Conservation (phyloP, 35 echinoderm and acorn worm genomes). For the Heliocidaris erythrogramma region DNA sequence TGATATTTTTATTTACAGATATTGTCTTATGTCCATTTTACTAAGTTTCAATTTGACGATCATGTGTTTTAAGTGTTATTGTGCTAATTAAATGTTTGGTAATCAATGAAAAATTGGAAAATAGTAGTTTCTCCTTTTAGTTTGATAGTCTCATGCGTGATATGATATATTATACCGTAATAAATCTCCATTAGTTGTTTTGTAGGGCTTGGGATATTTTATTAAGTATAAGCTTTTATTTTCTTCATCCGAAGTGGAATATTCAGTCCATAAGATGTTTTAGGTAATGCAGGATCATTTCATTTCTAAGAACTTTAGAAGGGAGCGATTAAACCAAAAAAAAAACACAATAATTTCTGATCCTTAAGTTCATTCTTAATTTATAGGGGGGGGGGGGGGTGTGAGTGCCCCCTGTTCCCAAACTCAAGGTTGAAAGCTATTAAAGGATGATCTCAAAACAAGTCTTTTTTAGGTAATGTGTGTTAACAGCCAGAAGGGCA, state of each 20-base stretch:
- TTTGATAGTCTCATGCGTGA: background rate
- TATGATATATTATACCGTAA: too few species aligned
- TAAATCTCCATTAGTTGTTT: background rate
- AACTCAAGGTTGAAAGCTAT: too few species aligned
- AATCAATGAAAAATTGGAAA: background rate
- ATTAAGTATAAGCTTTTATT: background rate
- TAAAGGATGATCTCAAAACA: too few species aligned
- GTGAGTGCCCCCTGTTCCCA: too few species aligned
- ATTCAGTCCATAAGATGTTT: background rate
- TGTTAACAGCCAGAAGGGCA: too few species aligned
- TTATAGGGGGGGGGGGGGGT: background rate
- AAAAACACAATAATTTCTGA: background rate
- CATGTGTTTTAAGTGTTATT: constrained; percentile 18
- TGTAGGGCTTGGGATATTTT: background rate
- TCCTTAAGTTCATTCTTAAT: background rate
- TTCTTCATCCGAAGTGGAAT: background rate
- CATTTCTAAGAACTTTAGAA: too few species aligned
- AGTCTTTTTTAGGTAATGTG: too few species aligned
- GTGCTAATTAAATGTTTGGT: constrained; percentile 13
- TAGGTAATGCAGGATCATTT: background rate
- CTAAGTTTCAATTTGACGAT: background rate
- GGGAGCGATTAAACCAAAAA: background rate
- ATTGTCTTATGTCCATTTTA: background rate
- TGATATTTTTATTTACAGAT: constrained; percentile 19
- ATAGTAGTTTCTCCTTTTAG: background rate